These are phyloP conservation scores for Pipa parva DNA, from an alignment of 2,113 vertebrate genomes.

Conservation along the genomic window DNA sequence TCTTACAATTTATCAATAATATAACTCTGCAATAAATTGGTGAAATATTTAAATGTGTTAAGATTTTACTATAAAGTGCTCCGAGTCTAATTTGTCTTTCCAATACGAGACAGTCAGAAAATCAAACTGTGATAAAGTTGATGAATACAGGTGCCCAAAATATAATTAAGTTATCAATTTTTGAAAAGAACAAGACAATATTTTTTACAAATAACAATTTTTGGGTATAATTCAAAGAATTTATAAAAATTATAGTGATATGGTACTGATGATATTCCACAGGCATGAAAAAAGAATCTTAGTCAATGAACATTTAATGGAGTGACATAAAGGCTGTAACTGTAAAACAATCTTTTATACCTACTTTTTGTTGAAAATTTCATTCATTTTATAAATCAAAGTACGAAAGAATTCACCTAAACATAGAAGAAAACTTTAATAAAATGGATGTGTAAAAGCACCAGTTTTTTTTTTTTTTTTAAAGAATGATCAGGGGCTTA, in stretches of 20 bases:
- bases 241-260: constrained; percentile 50
- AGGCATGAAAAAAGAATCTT: constrained; percentile 46
- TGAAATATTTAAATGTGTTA: not conserved
- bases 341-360: constrained; percentile 47
- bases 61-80: not conserved
- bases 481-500: no score
- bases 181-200: constrained; percentile 25
- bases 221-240: constrained; percentile 35
- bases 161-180: constrained; percentile 51
- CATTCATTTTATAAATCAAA: constrained; percentile 48
- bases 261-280: constrained; percentile 38
- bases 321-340: constrained; percentile 33
- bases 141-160: constrained; percentile 39
- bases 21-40: not conserved
- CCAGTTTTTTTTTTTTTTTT: no score
- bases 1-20: not conserved
- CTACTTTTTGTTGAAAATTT: constrained; percentile 45
- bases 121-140: constrained; percentile 35
- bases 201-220: constrained; percentile 39
- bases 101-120: constrained; percentile 13
- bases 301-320: constrained; percentile 43
- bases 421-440: not conserved
- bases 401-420: constrained; percentile 37
- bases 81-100: not conserved
- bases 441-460: no score